Evolutionary conservation across 2,888 invertebrate genomes (phyloP).

Genomic region (Hydraecia micacea): DNA sequence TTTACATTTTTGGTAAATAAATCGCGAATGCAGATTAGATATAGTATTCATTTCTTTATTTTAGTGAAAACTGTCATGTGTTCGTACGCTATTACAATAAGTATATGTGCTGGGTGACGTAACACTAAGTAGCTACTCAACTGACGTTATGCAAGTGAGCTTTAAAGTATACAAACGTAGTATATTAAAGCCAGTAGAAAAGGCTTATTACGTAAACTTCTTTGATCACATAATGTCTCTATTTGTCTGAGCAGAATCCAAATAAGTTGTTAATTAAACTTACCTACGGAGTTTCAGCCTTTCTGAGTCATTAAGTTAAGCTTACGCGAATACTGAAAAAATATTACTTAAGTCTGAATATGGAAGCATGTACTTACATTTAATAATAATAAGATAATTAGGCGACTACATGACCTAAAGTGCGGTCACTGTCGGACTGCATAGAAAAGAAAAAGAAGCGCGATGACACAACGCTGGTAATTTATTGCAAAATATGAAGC

Average conservation of each 20-base stretch:
- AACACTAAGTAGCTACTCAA: not conserved
- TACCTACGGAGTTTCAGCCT: not conserved
- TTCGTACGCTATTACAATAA: not conserved
- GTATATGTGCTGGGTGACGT: not conserved
- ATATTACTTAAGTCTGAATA: slow-evolving; percentile 1
- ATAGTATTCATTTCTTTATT: not conserved
- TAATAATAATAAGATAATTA: too few species aligned
- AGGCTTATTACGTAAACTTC: slow-evolving; percentile 9
- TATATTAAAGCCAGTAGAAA: slow-evolving; percentile 3
- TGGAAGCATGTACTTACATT: not conserved
- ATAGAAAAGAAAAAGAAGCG: too few species aligned
- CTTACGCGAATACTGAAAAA: not conserved
- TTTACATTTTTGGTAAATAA: too few species aligned
- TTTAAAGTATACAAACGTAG: not conserved
- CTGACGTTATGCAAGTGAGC: not conserved
- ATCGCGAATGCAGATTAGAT: not conserved
- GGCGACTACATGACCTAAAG: too few species aligned
- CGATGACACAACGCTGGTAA: too few species aligned
- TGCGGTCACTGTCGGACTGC: too few species aligned
- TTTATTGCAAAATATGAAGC: too few species aligned
- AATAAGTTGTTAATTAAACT: slow-evolving; percentile 24
- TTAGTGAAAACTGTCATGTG: not conserved
- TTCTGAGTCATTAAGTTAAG: not conserved
- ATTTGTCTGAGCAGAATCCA: slow-evolving; percentile 6
- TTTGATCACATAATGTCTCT: slow-evolving; percentile 1